Base-by-base conservation (phyloP, 2,888 invertebrate genomes). In the Theretra japonica region DNA sequence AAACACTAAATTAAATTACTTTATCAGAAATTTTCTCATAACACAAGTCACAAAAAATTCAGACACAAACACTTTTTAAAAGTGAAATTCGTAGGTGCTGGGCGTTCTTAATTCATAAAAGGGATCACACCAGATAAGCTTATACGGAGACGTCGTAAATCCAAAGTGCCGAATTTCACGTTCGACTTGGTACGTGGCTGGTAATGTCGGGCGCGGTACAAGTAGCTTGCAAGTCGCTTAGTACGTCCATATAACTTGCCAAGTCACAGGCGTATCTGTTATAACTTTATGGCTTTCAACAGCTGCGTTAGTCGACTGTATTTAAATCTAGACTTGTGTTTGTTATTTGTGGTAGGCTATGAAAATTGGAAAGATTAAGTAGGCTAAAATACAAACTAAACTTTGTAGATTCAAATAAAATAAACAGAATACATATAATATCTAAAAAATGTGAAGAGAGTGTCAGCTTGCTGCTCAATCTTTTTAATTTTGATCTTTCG, bases 131-230 rank as follows among this genome's bases (percentile, higher is more conserved):
- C 30, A 71, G 73, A 72, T 74, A 73, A 75, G 72, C 71, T 73
- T 74, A 69, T 71, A 70, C 73, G 73, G 72, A 74, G 73, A 76
- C 74, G 74, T 82, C 82, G 83, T 86, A 85, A 86, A 84, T 84
- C 78, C 76, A 70, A 82, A 84, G 82, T 82, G 82, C 80, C 82
- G 82, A 84, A 86, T 86, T 86, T 85, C 83, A 86, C 84, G 83
- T 81, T 74, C 79, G 79, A 85, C 78, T 85, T 75, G 78, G 71
- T 77, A 71, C 73, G 78, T 76, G 72, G 80, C 65, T 74, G 74
- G 73, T 72, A 75, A 77, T 79, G 79, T 77, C 76, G 70, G 71
- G 74, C 73, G 73, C 72, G 69, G 76, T 74, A 72, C 73, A 69
- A 68, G 69, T 73, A 59, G 65, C 71, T 59, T 79, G 79, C 77